Percentiles rank a stretch among this genome's conserved stretches.
Conservation (phyloP, 64 coral and sea anemone genomes). For the Stylophora pistillata region DNA sequence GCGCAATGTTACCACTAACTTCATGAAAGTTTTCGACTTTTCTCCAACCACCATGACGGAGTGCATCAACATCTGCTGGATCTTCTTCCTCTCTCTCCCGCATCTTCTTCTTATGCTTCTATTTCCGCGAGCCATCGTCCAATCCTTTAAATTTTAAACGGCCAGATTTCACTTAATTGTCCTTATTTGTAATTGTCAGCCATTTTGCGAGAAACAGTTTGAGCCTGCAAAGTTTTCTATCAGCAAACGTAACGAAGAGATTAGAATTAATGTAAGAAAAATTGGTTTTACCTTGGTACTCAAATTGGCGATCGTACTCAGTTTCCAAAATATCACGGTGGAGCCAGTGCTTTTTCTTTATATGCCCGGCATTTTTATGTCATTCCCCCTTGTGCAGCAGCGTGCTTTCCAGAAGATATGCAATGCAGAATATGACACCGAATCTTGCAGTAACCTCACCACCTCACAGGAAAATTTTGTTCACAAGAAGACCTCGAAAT, state of each 20-base stretch:
- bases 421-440: constrained; percentile 48
- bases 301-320: neutral
- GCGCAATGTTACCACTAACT: constrained; percentile 63
- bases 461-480: constrained; percentile 54
- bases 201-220: constrained; percentile 53
- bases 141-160: constrained; percentile 90
- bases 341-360: constrained; percentile 86
- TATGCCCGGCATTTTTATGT: constrained; percentile 81
- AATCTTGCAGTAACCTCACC: constrained; percentile 66
- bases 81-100: constrained; percentile 78
- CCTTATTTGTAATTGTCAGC: constrained; percentile 88
- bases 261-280: neutral
- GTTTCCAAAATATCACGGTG: constrained; percentile 52
- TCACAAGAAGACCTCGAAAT: constrained; percentile 67
- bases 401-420: constrained; percentile 86
- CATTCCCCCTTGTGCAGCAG: constrained; percentile 79
- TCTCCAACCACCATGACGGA: constrained; percentile 96
- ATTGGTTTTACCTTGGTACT: neutral
- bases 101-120: constrained; percentile 87
- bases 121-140: constrained; percentile 69
- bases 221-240: neutral
- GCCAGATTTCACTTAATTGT: constrained; percentile 88
- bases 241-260: neutral
- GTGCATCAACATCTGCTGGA: constrained; percentile 64
- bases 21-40: constrained; percentile 66